Evolutionary conservation across 2,888 invertebrate genomes (phyloP).

Genomic region (Eumerus sabulonum): DNA sequence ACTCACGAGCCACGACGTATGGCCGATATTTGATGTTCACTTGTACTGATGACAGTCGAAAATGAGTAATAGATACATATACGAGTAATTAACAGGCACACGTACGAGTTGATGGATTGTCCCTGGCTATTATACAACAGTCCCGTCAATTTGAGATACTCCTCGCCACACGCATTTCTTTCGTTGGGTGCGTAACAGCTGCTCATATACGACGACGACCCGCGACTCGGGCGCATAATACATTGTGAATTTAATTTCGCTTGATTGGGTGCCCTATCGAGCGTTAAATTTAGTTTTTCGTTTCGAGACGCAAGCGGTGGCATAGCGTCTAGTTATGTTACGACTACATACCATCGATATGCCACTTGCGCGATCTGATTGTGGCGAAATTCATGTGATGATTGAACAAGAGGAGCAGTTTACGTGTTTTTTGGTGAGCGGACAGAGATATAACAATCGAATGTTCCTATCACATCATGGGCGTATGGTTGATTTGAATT

Average conservation of each 20-base stretch:
- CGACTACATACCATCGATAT: constrained; percentile 2
- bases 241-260: constrained; percentile 30
- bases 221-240: not conserved
- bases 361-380: too few relatives aligned
- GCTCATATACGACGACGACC: not conserved
- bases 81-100: constrained; percentile 28
- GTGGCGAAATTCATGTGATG: too few relatives aligned
- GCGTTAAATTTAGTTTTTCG: constrained; percentile 31
- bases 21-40: constrained; percentile 3
- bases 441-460: too few relatives aligned
- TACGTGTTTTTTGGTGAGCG: too few relatives aligned
- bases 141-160: constrained; percentile 40
- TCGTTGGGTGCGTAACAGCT: constrained; percentile 8
- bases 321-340: constrained; percentile 13
- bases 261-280: constrained; percentile 53
- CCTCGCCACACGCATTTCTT: constrained; percentile 3
- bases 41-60: constrained; percentile 43
- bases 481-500: too few relatives aligned
- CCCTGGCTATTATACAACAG: constrained; percentile 41
- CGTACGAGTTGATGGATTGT: constrained; percentile 41
- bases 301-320: constrained; percentile 16
- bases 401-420: too few relatives aligned
- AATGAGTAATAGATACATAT: not conserved
- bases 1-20: constrained; percentile 40
- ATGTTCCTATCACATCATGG: too few relatives aligned